These are phyloP conservation scores for Dendrolimus houi DNA, from an alignment of 2,888 invertebrate genomes.

Conservation along the genomic window DNA sequence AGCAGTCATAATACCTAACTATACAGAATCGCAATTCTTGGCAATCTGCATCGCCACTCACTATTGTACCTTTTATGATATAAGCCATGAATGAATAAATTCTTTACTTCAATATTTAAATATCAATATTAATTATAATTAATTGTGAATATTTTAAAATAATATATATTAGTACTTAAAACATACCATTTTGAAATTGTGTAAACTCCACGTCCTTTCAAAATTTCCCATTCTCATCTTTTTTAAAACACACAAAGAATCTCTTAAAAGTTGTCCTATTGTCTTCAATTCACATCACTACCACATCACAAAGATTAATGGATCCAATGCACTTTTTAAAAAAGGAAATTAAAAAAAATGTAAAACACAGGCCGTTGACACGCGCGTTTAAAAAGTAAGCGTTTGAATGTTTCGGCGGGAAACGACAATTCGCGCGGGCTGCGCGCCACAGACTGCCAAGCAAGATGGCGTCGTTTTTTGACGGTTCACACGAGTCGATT, in stretches of 20 bases:
- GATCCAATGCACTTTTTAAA: slow-evolving; percentile 31
- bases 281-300: slow-evolving; percentile 50
- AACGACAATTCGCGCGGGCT: slow-evolving; percentile 59
- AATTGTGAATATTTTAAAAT: too few species aligned
- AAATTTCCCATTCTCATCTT: slow-evolving; percentile 61
- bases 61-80: too few species aligned
- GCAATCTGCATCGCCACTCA: too few species aligned
- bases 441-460: slow-evolving; percentile 70
- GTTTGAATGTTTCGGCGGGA: slow-evolving; percentile 57
- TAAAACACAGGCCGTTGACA: slow-evolving; percentile 45
- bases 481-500: slow-evolving; percentile 74
- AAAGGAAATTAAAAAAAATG: slow-evolving; percentile 14
- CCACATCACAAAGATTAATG: slow-evolving; percentile 47
- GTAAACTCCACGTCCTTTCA: slow-evolving; percentile 43
- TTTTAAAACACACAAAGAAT: slow-evolving; percentile 36
- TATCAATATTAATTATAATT: too few species aligned
- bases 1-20: too few species aligned
- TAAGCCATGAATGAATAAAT: too few species aligned
- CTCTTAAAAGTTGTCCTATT: slow-evolving; percentile 31
- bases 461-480: slow-evolving; percentile 73
- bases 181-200: slow-evolving; percentile 63
- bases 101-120: too few species aligned
- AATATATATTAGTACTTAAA: slow-evolving; percentile 6
- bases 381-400: slow-evolving; percentile 40
- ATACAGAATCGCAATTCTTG: too few species aligned